These are phyloP conservation scores for Luperina nickerlii DNA, from an alignment of 2,888 invertebrate genomes.

Conservation along the genomic window DNA sequence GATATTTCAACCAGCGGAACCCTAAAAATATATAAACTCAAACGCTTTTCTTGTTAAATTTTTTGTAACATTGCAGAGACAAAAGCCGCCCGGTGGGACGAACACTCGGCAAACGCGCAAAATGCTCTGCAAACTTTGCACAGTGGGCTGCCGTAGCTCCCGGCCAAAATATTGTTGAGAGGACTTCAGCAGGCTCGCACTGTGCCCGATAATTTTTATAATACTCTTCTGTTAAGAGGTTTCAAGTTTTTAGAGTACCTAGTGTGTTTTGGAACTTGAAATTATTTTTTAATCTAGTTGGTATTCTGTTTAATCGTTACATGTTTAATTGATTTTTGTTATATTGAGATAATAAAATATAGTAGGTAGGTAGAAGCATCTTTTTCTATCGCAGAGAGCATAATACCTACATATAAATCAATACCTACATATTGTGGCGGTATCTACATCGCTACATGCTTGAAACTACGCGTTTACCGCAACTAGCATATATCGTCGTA, in stretches of 20 bases:
- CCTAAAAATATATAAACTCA: constrained; percentile 35
- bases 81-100: constrained; percentile 69
- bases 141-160: constrained; percentile 71
- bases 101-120: constrained; percentile 67
- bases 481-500: too few species aligned
- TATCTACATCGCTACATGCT: too few species aligned
- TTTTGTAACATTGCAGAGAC: constrained; percentile 56
- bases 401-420: too few species aligned
- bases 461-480: too few species aligned
- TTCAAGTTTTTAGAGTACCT: constrained; percentile 66
- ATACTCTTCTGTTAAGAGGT: constrained; percentile 75
- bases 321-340: not conserved
- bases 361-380: not conserved
- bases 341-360: not conserved
- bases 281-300: constrained; percentile 27
- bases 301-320: not conserved
- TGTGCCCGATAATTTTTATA: constrained; percentile 84
- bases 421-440: too few species aligned
- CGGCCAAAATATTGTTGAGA: constrained; percentile 82
- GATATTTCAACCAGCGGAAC: not conserved
- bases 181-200: constrained; percentile 72
- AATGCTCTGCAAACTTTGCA: constrained; percentile 73
- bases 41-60: constrained; percentile 47
- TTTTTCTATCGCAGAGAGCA: not conserved
- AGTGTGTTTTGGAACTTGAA: constrained; percentile 31